These are phyloP conservation scores for Stomatorhinus walkeri DNA, from an alignment of 2,797 vertebrate genomes.

Conservation along the genomic window DNA sequence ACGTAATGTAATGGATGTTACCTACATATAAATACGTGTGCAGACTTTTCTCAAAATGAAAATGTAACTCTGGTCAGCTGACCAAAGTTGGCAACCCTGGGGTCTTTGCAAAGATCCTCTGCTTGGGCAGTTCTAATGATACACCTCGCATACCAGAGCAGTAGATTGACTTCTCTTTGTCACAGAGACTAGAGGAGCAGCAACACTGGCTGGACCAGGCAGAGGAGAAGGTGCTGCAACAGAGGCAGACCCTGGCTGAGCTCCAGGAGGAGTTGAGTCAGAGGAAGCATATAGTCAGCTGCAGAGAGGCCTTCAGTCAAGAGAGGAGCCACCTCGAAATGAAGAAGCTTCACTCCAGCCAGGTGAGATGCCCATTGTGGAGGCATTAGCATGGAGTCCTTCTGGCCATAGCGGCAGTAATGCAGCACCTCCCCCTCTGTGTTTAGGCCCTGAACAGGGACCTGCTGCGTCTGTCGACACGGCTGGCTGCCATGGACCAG, in stretches of 20 bases:
- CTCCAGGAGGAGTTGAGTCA: constrained; percentile 75
- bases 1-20: background rate
- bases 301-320: constrained; percentile 66
- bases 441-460: constrained; percentile 71
- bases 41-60: background rate
- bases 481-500: constrained; percentile 67
- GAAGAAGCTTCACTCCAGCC: constrained; percentile 73
- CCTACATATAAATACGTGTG: background rate
- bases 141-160: background rate
- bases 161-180: background rate
- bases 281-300: constrained; percentile 68
- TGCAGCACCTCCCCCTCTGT: background rate
- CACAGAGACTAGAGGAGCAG: constrained; percentile 58
- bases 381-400: background rate
- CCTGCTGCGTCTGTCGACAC: constrained; percentile 64
- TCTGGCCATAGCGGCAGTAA: no score
- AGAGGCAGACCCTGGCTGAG: constrained; percentile 64
- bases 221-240: constrained; percentile 71
- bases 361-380: constrained; percentile 56
- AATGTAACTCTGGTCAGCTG: background rate
- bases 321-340: constrained; percentile 72
- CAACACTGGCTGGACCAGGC: constrained; percentile 79
- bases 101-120: background rate
- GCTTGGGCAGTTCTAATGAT: background rate
- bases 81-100: background rate